These are phyloP conservation scores for Melanotaenia maccullochi DNA, from an alignment of 2,797 vertebrate genomes.

Conservation along the genomic window DNA sequence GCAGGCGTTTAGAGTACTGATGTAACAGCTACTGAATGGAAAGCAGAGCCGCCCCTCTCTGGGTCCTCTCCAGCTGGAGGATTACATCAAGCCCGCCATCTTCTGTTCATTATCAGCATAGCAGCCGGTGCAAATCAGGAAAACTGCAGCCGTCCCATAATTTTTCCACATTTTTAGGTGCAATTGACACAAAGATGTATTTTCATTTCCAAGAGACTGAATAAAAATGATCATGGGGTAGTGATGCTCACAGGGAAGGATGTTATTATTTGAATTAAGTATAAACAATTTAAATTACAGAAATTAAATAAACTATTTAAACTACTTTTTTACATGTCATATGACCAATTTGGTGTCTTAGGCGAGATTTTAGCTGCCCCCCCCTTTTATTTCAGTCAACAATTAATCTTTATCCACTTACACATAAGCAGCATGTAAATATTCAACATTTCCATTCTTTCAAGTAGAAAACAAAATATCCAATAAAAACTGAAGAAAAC, in stretches of 20 bases:
- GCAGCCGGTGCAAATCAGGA: constrained; percentile 10
- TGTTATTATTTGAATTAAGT: background rate
- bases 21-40: constrained; percentile 50
- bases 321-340: too few relatives aligned
- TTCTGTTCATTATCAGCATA: constrained; percentile 60
- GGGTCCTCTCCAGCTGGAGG: constrained; percentile 20
- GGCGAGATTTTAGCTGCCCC: too few relatives aligned
- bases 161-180: constrained; percentile 1
- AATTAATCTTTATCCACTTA: too few relatives aligned
- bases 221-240: background rate
- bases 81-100: constrained; percentile 65
- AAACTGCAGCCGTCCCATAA: background rate
- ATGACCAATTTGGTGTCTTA: too few relatives aligned
- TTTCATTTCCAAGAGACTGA: background rate
- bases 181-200: background rate
- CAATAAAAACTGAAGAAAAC: too few relatives aligned
- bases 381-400: too few relatives aligned
- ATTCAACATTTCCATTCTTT: too few relatives aligned
- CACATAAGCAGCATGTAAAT: too few relatives aligned
- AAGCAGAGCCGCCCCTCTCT: constrained; percentile 22
- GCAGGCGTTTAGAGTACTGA: constrained; percentile 24
- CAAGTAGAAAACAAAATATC: too few relatives aligned
- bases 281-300: background rate
- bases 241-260: background rate
- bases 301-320: background rate